Evolutionary conservation across 1,140 invertebrate species (phyloP).

Genomic region (Neodiprion fabricii): DNA sequence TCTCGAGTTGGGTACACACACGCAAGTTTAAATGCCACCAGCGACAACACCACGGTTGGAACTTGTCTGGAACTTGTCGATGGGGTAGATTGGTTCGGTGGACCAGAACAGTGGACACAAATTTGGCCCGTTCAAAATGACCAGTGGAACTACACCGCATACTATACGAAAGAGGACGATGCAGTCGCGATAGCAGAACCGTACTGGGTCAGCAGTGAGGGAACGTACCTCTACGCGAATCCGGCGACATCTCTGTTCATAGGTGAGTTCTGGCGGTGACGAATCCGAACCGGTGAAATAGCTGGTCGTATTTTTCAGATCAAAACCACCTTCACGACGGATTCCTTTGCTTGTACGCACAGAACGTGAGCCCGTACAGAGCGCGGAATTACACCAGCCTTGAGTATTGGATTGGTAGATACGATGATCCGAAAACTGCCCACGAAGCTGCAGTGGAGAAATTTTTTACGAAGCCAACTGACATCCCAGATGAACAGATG

Average conservation of each 20-base stretch:
- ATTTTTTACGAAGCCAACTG: constrained; percentile 64
- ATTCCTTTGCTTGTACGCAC: constrained; percentile 62
- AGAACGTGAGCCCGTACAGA: constrained; percentile 59
- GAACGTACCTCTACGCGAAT: constrained; percentile 67
- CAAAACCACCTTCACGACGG: constrained; percentile 63
- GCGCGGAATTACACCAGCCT: constrained; percentile 49
- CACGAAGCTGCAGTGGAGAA: constrained; percentile 65
- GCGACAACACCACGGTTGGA: not conserved
- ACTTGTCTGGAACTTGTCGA: not conserved
- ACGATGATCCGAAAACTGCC: constrained; percentile 63
- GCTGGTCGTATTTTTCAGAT: constrained; percentile 59
- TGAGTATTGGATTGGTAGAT: constrained; percentile 64
- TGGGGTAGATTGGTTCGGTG: constrained; percentile 61
- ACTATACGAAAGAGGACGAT: constrained; percentile 65
- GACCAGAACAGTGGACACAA: constrained; percentile 62
- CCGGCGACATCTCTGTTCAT: constrained; percentile 70
- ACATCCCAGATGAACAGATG: constrained; percentile 72
- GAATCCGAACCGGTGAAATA: constrained; percentile 20
- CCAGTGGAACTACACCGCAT: constrained; percentile 60
- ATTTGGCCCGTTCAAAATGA: constrained; percentile 68
- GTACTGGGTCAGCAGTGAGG: constrained; percentile 74
- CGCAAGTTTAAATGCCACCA: not conserved
- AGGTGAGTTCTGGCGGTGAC: constrained; percentile 55
- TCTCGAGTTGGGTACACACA: not conserved
- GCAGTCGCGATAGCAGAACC: constrained; percentile 68